phyloP scores from a whole-genome alignment of 2,113 vertebrate genomes.

The Microcebus griseorufus region DNA sequence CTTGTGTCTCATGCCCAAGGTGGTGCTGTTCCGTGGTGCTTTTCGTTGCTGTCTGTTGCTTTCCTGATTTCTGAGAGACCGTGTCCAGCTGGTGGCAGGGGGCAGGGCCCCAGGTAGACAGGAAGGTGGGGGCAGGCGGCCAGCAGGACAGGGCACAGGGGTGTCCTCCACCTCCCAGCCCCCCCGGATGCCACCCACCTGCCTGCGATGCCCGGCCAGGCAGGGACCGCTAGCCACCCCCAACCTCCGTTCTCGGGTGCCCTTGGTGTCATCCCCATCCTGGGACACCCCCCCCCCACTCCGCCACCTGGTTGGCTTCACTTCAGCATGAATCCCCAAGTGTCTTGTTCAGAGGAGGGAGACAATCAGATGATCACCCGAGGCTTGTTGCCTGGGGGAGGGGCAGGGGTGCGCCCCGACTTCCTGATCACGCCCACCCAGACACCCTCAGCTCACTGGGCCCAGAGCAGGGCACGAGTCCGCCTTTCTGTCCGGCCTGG shows the following conservation, averaged over 20 bases:
- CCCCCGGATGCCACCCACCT: neutral
- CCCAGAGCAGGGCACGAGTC: fast-evolving
- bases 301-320: neutral
- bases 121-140: neutral
- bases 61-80: neutral
- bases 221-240: fast-evolving
- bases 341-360: constrained; percentile 77
- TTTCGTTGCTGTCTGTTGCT: constrained; percentile 34
- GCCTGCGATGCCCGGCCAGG: neutral
- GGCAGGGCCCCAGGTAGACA: neutral
- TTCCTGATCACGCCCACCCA: constrained; percentile 31
- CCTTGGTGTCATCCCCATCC: neutral
- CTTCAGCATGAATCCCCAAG: constrained; percentile 72
- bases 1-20: neutral
- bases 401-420: neutral
- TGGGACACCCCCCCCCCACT: neutral
- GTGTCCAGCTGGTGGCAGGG: neutral
- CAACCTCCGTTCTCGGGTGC: neutral
- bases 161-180: neutral
- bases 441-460: neutral
- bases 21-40: neutral
- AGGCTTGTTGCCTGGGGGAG: constrained; percentile 2
- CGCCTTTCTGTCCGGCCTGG: neutral
- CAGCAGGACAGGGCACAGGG: neutral
- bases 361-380: constrained; percentile 79